phyloP scores from a whole-genome alignment of 2,113 vertebrate genomes.

The Acrocephalus arundinaceus region DNA sequence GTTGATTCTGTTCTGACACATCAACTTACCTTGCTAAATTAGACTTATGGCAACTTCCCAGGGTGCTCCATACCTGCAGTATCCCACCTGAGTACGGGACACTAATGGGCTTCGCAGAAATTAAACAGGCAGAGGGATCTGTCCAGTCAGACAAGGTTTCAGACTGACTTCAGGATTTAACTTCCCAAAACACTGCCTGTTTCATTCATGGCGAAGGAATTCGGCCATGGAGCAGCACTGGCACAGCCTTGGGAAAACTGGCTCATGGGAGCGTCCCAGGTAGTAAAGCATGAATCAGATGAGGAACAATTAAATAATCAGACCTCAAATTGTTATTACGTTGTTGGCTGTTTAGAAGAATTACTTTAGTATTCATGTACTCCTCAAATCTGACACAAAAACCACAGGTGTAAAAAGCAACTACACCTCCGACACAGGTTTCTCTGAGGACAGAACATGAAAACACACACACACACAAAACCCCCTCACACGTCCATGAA shows the following conservation, averaged over 20 bases:
- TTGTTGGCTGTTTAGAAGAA: not conserved
- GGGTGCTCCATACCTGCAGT: not conserved
- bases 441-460: not conserved
- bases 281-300: not conserved
- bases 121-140: not conserved
- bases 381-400: not conserved
- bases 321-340: not conserved
- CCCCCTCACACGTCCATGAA: not conserved
- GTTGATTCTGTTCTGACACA: not conserved
- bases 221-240: not conserved
- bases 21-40: not conserved
- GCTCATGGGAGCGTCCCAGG: not conserved
- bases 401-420: not conserved
- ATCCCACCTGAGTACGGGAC: not conserved
- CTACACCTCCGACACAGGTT: accelerated
- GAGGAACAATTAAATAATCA: not conserved
- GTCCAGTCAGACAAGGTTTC: not conserved
- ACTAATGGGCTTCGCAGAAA: accelerated
- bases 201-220: not conserved
- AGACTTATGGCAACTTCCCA: not conserved
- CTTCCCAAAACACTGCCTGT: not conserved
- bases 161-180: not conserved
- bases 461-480: not conserved
- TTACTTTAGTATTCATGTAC: not conserved
- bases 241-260: not conserved